These are phyloP conservation scores for Antedon bifida DNA, from an alignment of 35 echinoderm and acorn worm genomes.

Conservation along the genomic window DNA sequence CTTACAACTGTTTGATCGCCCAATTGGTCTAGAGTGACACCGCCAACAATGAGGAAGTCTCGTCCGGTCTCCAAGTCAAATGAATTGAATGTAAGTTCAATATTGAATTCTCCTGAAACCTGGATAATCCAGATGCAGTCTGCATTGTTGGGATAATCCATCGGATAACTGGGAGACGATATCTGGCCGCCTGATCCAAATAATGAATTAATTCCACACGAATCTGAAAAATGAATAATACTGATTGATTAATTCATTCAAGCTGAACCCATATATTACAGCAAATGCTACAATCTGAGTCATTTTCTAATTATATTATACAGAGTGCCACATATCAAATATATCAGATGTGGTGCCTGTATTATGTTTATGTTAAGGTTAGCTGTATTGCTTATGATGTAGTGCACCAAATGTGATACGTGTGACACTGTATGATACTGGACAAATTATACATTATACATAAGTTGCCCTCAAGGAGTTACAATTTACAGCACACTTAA, in stretches of 20 bases:
- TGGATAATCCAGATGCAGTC: constrained; percentile 96
- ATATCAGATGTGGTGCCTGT: no score
- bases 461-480: no score
- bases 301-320: no score
- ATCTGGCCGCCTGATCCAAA: constrained; percentile 40
- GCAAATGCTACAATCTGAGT: no score
- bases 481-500: background rate
- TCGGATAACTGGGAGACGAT: constrained; percentile 45
- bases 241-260: background rate
- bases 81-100: constrained; percentile 48
- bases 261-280: no score
- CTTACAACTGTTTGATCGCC: constrained; percentile 6
- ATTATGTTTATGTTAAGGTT: no score
- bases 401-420: no score
- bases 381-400: no score
- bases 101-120: constrained; percentile 33
- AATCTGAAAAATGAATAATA: constrained; percentile 8
- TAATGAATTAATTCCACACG: constrained; percentile 49
- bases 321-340: no score
- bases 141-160: constrained; percentile 53
- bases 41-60: constrained; percentile 66
- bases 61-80: constrained; percentile 48
- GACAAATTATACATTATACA: no score
- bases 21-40: constrained; percentile 8
- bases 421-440: no score